Evolutionary conservation across 2,113 vertebrate genomes (phyloP), one percentile per base, ranked within the genome.

Genomic region (Syngnathus scovelli): DNA sequence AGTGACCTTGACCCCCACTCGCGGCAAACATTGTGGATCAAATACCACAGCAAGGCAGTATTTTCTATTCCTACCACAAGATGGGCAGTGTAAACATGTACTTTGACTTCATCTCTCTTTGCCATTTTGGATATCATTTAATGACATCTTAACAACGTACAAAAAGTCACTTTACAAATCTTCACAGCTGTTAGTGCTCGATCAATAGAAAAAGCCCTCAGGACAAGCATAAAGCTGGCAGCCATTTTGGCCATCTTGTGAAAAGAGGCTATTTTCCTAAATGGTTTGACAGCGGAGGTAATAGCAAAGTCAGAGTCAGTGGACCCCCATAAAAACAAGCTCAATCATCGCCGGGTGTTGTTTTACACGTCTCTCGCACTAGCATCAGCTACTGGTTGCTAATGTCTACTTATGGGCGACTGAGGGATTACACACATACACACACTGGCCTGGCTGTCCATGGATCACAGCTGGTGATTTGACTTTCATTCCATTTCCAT

Each of bases 401-500:
- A 55, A 62, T 27, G 64, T 83, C 75, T 79, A 75, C 73, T 68
- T 62, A 62, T 27, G 41, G 21, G 12, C 11, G 49, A 64, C 39
- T 52, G 41, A 66, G 46, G 27, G 27, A 62, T 66, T 41, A 64
- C 71, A 64, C 23, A 49, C 13, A 54, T 49, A n/a, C 46, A 68
- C 38, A 41, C 58, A 59, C 63, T 61, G 55, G 37, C 16, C 51
- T 55, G 58, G 33, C 36, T 52, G 44, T 61, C 59, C 52, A 74
- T 78, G 68, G 64, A 51, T 72, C 83, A 81, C 85, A 85, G 85
- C 86, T 84, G 65, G 71, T 55, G 78, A 76, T 74, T 66, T 66
- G 82, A 81, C 78, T 86, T 83, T 72, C 74, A 79, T 75, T 78
- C 83, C 70, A 89, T 86, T 86, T 86, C 80, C 81, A 88, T 90